A percentile compares a stretch with the other conserved stretches of the same genome.
Evolutionary conservation across 2,888 invertebrate species (phyloP).

Genomic region (Clistopyga incitator): DNA sequence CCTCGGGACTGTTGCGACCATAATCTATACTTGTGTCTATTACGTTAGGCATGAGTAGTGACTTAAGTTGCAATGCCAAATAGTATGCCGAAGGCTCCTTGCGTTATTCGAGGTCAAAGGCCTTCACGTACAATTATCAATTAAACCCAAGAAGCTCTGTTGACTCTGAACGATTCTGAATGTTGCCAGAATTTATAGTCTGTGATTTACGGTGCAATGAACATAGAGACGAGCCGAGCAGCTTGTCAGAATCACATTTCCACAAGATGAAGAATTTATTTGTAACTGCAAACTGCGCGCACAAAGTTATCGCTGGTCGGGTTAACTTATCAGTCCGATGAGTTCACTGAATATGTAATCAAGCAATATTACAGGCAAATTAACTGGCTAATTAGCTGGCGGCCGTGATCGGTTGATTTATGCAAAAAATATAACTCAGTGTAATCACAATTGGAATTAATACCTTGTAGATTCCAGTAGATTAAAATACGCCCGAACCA

Average conservation of each 20-base stretch:
- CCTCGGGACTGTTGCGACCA: slow-evolving; percentile 4
- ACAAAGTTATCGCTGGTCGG: background rate
- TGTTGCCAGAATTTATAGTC: background rate
- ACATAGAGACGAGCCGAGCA: background rate
- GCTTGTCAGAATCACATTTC: background rate
- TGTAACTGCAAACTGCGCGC: background rate
- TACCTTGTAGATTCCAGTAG: no score
- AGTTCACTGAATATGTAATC: no score
- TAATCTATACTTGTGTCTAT: background rate
- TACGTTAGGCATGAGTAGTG: background rate
- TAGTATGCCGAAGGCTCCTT: background rate
- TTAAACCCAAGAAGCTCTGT: slow-evolving; percentile 10
- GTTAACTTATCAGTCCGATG: background rate
- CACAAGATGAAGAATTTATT: background rate
- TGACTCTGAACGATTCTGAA: background rate
- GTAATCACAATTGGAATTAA: no score
- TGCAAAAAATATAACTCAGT: no score
- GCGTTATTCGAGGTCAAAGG: slow-evolving; percentile 22
- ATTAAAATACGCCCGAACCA: no score
- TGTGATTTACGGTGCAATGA: background rate
- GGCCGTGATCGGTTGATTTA: background rate
- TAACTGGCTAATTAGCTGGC: no score
- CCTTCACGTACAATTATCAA: slow-evolving; percentile 11
- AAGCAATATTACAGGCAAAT: no score
- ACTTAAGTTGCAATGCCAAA: slow-evolving; percentile 1